Base-by-base conservation (phyloP, 1,140 invertebrate species). In the Drosophila sulfurigaster region DNA sequence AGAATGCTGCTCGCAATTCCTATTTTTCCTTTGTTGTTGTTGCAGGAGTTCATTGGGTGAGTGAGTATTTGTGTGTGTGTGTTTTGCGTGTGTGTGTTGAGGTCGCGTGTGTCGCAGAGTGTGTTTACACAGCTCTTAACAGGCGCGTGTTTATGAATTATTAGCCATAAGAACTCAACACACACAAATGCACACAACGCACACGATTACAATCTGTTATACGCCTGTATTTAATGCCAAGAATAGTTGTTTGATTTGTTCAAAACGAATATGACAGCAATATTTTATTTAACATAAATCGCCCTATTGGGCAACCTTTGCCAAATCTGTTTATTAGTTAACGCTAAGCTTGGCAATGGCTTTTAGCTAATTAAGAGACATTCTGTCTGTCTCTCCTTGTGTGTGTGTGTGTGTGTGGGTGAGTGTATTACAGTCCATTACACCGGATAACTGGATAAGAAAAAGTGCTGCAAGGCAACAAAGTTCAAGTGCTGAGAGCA, bases 131-230 rank as follows among this genome's bases (percentile, higher is more conserved):
- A 68, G 79, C 65, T 78, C 70, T 82, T 75, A 72, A 64, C 62
- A 71, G 80, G 80, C 75, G 75, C 80, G 75, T 82, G 80, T 79
- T 79, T 82, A 82, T 82, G 80, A 82, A 82, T 82, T 82, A 82
- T 82, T 78, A 82, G 80, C 32, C 20, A 41, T 41, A 63, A 64
- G 68, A 56, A 43, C 46, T 2, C 28, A 38, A 43, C 46, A 5
- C 28, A 20, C 28, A 45, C 41, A 43, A 10, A 48, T 7, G 43
- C 58, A 45, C 6, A 16, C 20, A 25, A 25, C 30, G n/a, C 13
- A 48, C 5, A 38, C 38, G 30, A 56, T 52, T 66, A 45, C 20
- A n/a, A 5, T 13, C 41, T 43, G 41, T 43, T 43, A 43, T 28
- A 48, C 7, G 20, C 13, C 13, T 28, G 7, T 35, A 13, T 69